Conservation (phyloP, 2,113 vertebrate species). For the Gobio gobio region DNA sequence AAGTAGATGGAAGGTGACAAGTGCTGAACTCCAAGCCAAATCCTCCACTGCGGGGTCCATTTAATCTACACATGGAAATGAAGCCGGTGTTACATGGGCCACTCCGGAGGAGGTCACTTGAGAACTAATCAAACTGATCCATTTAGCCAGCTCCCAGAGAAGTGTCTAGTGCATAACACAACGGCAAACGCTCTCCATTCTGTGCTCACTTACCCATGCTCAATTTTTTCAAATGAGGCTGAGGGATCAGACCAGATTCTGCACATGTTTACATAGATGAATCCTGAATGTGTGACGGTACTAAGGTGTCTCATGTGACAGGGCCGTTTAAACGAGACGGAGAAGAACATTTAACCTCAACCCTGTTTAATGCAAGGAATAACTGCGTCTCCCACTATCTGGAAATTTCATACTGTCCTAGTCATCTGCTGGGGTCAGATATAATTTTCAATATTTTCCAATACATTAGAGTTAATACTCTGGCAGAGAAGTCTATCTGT, state of each 20-base stretch:
- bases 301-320: slow-evolving; percentile 43
- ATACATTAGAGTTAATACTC: slow-evolving; percentile 50
- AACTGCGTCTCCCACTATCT: slow-evolving; percentile 40
- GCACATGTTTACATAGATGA: slow-evolving; percentile 47
- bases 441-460: slow-evolving; percentile 51
- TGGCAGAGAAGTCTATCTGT: slow-evolving; percentile 7
- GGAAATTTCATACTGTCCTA: slow-evolving; percentile 43
- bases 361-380: slow-evolving; percentile 24
- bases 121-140: slow-evolving; percentile 69
- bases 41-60: slow-evolving; percentile 65
- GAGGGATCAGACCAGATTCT: slow-evolving; percentile 40
- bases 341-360: slow-evolving; percentile 51
- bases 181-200: slow-evolving; percentile 30
- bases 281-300: slow-evolving; percentile 6
- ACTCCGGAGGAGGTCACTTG: slow-evolving; percentile 64
- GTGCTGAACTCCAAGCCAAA: slow-evolving; percentile 70
- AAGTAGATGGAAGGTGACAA: slow-evolving; percentile 70
- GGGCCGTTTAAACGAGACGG: slow-evolving; percentile 22
- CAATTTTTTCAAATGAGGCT: slow-evolving; percentile 59
- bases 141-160: slow-evolving; percentile 66
- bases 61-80: slow-evolving; percentile 66
- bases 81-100: slow-evolving; percentile 41
- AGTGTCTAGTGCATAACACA: slow-evolving; percentile 47
- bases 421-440: slow-evolving; percentile 49
- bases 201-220: slow-evolving; percentile 48